Base-by-base conservation (phyloP, 2,113 vertebrate genomes). In the Geothlypis trichas region DNA sequence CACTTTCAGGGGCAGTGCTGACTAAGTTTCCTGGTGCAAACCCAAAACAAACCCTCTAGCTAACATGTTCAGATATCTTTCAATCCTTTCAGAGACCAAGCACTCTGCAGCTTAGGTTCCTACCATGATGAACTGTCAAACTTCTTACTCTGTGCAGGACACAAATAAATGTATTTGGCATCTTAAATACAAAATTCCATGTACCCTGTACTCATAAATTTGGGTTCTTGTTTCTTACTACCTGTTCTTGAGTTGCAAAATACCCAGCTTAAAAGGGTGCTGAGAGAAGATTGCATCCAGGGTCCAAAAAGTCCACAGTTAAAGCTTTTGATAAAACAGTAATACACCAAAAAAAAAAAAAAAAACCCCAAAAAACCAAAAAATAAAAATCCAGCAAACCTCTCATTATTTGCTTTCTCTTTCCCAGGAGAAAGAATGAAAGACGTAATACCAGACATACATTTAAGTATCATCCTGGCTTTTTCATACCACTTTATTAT, bases 401-500 rank as follows among this genome's bases (percentile, higher is more conserved):
- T 19, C 13, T 57, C n/a, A 20, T 79, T 83, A 87, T 42, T 71
- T 11, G 16, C 68, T 77, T 93, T 93, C 61, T 88, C 41, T 28
- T 92, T 81, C 61, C 65, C 27, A 1, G 31, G 28, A 92, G 52
- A 59, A 47, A 86, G 67, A 75, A 82, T 88, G 24, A 57, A 77
- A 82, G 76, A 78, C 11, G n/a, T 62, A 90, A 78, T 27, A 66
- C 10, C 27, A 90, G 79, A 55, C 61, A 91, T 77, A 83, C 12
- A 80, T 80, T 85, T 83, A 85, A 90, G 68, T 52, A 83, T 77
- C 71, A 90, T 47, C 47, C 46, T 88, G 84, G n/a, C 33, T 94
- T 94, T 72, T 94, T 94, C 47, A 17, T 62, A 94, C 62, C 62
- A 85, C 33, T 75, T 72, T 61, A 87, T 67, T 65, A 94, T 93